phyloP scores from a whole-genome alignment of 2,888 invertebrate species.

The Synergus laeviventris region DNA sequence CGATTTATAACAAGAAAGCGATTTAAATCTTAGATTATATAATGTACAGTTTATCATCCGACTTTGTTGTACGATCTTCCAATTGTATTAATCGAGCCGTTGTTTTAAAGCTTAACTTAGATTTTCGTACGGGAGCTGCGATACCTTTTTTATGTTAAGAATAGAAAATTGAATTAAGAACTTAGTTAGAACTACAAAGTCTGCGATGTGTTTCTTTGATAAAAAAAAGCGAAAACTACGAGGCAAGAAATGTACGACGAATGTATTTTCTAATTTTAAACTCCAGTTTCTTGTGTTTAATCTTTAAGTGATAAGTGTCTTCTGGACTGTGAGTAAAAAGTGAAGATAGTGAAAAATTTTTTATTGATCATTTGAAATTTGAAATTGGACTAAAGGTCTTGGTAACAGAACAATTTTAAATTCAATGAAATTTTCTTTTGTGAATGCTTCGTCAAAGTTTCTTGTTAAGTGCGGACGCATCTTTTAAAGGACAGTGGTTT shows the following conservation, averaged over 20 bases:
- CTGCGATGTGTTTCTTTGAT: constrained; percentile 22
- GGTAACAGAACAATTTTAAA: constrained; percentile 8
- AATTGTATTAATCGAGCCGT: constrained; percentile 17
- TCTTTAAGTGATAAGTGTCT: constrained; percentile 39
- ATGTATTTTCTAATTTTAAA: constrained; percentile 34
- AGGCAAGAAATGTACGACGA: constrained; percentile 13
- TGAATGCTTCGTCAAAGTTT: constrained; percentile 17
- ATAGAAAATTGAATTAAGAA: constrained; percentile 17
- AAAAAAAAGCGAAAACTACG: neutral
- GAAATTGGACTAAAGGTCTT: constrained; percentile 21
- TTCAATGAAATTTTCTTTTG: constrained; percentile 9
- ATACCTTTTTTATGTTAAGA: constrained; percentile 32
- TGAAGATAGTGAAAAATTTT: constrained; percentile 39
- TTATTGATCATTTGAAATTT: neutral
- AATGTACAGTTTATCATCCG: constrained; percentile 23
- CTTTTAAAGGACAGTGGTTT: constrained; percentile 64
- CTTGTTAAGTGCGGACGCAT: constrained; percentile 36
- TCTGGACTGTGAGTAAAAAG: constrained; percentile 34
- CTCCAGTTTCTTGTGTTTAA: constrained; percentile 22
- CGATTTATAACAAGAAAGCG: constrained; percentile 17
- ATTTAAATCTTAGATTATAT: neutral
- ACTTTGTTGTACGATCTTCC: constrained; percentile 33
- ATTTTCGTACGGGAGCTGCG: constrained; percentile 21
- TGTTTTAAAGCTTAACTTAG: constrained; percentile 29
- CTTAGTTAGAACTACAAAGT: neutral